Percentiles rank a stretch among this genome's conserved stretches.
Conservation (phyloP, 1,140 invertebrate genomes). For the Trialeurodes vaporariorum region DNA sequence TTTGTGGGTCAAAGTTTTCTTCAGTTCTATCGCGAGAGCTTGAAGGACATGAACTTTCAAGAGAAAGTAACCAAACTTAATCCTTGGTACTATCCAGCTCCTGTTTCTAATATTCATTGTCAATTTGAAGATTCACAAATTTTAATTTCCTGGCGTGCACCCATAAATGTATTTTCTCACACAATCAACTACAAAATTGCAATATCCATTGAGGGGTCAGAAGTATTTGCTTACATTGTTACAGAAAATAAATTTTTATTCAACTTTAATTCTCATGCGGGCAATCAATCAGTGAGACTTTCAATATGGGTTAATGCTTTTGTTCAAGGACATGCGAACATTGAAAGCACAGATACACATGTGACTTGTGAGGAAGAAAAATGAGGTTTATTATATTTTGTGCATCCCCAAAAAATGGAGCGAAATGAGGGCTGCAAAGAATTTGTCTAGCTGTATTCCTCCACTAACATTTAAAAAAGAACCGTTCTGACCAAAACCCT, state of each 20-base stretch:
- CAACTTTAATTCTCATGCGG: not conserved
- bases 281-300: not conserved
- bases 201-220: not conserved
- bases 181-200: not conserved
- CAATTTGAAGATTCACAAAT: not conserved
- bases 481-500: too few relatives aligned
- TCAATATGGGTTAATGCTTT: not conserved
- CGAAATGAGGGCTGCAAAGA: too few relatives aligned
- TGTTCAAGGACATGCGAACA: not conserved
- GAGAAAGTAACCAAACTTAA: too few relatives aligned
- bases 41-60: not conserved
- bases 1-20: slow-evolving; percentile 29
- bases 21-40: not conserved
- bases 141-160: not conserved
- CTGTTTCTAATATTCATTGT: slow-evolving; percentile 13
- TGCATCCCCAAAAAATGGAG: too few relatives aligned
- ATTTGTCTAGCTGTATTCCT: too few relatives aligned
- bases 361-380: not conserved
- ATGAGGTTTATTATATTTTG: too few relatives aligned
- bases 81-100: slow-evolving; percentile 17
- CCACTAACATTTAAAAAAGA: too few relatives aligned
- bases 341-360: not conserved
- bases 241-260: not conserved
- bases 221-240: not conserved
- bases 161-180: not conserved